Base-by-base conservation (phyloP, 2,113 vertebrate species). In the Stegastes partitus region DNA sequence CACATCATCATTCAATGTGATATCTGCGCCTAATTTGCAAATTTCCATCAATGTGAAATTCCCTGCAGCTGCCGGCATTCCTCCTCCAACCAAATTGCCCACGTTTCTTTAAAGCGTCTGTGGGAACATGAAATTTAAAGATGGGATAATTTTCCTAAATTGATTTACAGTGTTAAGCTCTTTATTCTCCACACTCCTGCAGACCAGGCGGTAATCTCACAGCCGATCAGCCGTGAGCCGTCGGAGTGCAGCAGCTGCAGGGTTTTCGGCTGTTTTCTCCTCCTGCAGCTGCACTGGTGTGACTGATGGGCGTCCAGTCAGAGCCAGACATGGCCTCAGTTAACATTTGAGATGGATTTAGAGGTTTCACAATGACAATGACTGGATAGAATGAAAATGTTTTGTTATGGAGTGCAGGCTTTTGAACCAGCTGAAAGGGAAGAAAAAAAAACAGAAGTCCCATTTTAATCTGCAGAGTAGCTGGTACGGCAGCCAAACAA, bases 191-290 rank as follows among this genome's bases (percentile, higher is more conserved):
- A 59, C 25, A 42, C 42, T 81, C 79, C 4, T 45, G 22, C 47
- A 75, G 37, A 59, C 26, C 15, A 15, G 37, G 2, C 34, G 12
- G 25, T 78, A 64, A 84, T 87, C 44, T 73, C 42, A 14, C 25
- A 62, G 68, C n/a, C n/a, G 0, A 81, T 80, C 68, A 71, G 42
- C 0, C 10, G 37, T 10, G 16, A n/a, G n/a, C n/a, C 31, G 44
- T 75, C 84, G 55, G 56, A 77, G 45, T 15, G 56, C 31, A 79
- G 74, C 87, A 81, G 86, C 86, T 89, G 83, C 63, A 74, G 62
- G 21, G 59, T 51, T 21, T 71, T 74, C 64, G 51, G 72, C 58
- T 18, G 7, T 45, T 65, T 42, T 39, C 45, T 25, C 11, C 22
- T 10, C 2, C n/a, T 42, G 56, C 70, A 82, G 79, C 63, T 82